Base-by-base conservation (phyloP, 2,113 vertebrate genomes). In the Argyrosomus japonicus region DNA sequence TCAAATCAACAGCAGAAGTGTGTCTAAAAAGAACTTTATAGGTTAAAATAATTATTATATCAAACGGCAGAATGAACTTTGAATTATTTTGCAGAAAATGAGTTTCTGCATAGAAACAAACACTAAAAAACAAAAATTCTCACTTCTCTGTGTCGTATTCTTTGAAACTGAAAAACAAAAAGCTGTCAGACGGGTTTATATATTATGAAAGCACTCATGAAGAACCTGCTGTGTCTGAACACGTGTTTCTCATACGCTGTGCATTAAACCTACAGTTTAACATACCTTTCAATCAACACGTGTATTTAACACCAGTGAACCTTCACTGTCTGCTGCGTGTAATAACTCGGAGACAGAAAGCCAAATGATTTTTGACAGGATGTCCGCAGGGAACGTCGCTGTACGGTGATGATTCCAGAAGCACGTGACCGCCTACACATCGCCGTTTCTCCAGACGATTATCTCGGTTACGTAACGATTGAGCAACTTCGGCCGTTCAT, bases 281-380 rank as follows among this genome's bases (percentile, higher is more conserved):
- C 47, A 65, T 11, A 65, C 45, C 72, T 53, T 58, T 71, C 43
- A 76, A n/a, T 77, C 53, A 68, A 32, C 54, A 7, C 21, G 19
- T 60, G 19, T 12, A 1, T 36, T 14, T 63, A 40, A 43, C 58
- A 68, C 36, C 19, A 3, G 68, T 9, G 36, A 75, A 82, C 64
- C n/a, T 23, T 45, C 47, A 11, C 47, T 0, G n/a, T 56, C 48
- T 32, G 48, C 68, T 23, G 29, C 43, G 57, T 47, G n/a, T 67
- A 15, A 83, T 56, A 47, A 63, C 27, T 88, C 74, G 36, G 53
- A 84, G n/a, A 12, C 6, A 29, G 32, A 29, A 17, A 81, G 68
- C 29, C n/a, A 58, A 62, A 74, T 9, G 12, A 4, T 8, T 50
- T 51, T 6, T 64, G 82, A 88, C 79, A 69, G 29, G 17, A 23